Evolutionary conservation across 2,797 vertebrate species (phyloP).

Genomic region (Periophthalmus magnuspinnatus): DNA sequence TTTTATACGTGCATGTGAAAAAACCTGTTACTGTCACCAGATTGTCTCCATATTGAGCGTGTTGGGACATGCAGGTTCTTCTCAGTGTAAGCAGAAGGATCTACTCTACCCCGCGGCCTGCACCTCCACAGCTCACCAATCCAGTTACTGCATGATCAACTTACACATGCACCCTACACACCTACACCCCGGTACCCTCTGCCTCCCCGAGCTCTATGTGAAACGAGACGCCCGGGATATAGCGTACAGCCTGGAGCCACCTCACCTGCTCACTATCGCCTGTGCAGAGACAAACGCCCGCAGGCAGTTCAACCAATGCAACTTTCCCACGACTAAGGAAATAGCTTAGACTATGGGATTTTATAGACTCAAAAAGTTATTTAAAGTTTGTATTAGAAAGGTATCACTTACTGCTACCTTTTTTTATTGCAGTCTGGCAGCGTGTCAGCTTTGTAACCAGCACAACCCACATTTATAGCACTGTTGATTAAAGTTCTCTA

Average conservation of each 20-base stretch:
- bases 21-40: neutral
- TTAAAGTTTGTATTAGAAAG: no score
- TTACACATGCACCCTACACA: slow-evolving; percentile 24
- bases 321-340: slow-evolving; percentile 2
- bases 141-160: slow-evolving; percentile 30
- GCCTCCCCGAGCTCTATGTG: slow-evolving; percentile 20
- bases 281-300: slow-evolving; percentile 8
- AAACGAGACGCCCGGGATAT: slow-evolving; percentile 30
- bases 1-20: neutral
- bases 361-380: no score
- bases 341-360: no score
- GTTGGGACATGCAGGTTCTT: neutral
- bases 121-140: slow-evolving; percentile 16
- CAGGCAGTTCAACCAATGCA: neutral
- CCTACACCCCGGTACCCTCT: neutral
- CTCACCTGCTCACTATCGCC: slow-evolving; percentile 16
- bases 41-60: neutral
- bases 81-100: slow-evolving; percentile 1
- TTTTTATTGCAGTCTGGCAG: no score
- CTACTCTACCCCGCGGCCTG: slow-evolving; percentile 10
- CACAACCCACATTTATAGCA: no score
- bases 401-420: no score
- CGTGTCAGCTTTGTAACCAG: no score
- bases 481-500: no score
- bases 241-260: slow-evolving; percentile 31